These are phyloP conservation scores for Hyppa rectilinea DNA, from an alignment of 2,888 invertebrate species.

Conservation along the genomic window DNA sequence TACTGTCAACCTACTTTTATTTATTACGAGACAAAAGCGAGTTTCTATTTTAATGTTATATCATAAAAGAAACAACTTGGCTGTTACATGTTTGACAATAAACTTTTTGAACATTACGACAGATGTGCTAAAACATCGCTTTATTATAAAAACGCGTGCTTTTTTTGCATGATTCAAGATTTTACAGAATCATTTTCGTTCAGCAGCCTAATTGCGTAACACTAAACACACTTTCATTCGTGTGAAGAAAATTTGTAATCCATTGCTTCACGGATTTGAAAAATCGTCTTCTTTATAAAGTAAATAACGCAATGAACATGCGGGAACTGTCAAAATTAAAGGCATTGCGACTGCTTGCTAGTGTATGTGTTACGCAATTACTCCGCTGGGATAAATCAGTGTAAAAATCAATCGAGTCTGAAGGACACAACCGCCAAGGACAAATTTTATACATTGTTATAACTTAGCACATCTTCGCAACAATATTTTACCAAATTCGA, in stretches of 20 bases:
- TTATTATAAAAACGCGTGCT: not conserved
- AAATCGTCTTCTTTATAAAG: too few relatives aligned
- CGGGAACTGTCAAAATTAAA: too few relatives aligned
- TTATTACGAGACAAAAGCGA: slow-evolving; percentile 72
- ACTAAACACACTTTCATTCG: too few relatives aligned
- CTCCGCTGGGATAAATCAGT: not conserved
- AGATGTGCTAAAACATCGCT: slow-evolving; percentile 27
- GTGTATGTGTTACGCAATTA: too few relatives aligned
- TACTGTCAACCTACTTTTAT: slow-evolving; percentile 70
- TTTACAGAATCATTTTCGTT: too few relatives aligned
- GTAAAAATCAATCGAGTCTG: not conserved
- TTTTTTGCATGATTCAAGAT: too few relatives aligned
- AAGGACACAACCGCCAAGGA: not conserved
- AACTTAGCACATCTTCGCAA: slow-evolving; percentile 33
- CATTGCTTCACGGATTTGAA: too few relatives aligned
- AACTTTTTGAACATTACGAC: not conserved
- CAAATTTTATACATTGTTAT: not conserved
- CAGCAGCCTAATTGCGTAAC: too few relatives aligned
- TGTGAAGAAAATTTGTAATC: too few relatives aligned
- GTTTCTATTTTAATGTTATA: slow-evolving; percentile 73
- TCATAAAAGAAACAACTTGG: slow-evolving; percentile 53
- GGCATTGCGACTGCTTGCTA: too few relatives aligned
- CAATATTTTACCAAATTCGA: slow-evolving; percentile 36
- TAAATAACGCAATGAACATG: too few relatives aligned
- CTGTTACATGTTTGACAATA: slow-evolving; percentile 44